These are phyloP conservation scores for Uropsilus gracilis DNA, from an alignment of 2,113 vertebrate species.

Conservation along the genomic window DNA sequence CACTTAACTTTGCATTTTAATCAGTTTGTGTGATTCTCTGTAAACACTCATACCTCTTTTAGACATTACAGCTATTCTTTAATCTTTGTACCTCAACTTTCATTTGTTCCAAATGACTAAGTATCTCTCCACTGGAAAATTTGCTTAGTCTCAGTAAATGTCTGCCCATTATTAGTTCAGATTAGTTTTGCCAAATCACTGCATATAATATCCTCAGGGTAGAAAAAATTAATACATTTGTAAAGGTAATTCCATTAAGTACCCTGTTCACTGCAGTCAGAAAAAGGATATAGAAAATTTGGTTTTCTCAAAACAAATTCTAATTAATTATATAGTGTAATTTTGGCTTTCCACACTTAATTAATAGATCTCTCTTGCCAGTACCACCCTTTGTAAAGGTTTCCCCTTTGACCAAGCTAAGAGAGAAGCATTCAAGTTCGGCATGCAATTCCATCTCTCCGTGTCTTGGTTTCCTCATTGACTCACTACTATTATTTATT, in stretches of 20 bases:
- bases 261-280: slow-evolving; percentile 47
- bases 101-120: slow-evolving; percentile 77
- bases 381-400: neutral
- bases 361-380: neutral
- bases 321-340: neutral
- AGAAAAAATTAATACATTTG: slow-evolving; percentile 60
- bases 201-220: slow-evolving; percentile 61
- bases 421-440: neutral
- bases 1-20: slow-evolving; percentile 4
- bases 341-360: neutral
- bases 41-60: slow-evolving; percentile 39
- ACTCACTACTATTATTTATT: neutral
- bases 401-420: neutral
- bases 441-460: neutral
- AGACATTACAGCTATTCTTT: slow-evolving; percentile 54
- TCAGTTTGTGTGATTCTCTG: slow-evolving; percentile 38
- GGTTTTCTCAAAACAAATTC: neutral
- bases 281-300: neutral
- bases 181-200: slow-evolving; percentile 75
- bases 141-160: slow-evolving; percentile 72
- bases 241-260: slow-evolving; percentile 60
- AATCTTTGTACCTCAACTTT: slow-evolving; percentile 23
- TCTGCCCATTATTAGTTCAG: slow-evolving; percentile 40
- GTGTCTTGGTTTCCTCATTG: neutral
- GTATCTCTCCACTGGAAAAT: slow-evolving; percentile 68